Conservation (phyloP, 2,888 invertebrate genomes). For the Xanthorhoe spadicearia region DNA sequence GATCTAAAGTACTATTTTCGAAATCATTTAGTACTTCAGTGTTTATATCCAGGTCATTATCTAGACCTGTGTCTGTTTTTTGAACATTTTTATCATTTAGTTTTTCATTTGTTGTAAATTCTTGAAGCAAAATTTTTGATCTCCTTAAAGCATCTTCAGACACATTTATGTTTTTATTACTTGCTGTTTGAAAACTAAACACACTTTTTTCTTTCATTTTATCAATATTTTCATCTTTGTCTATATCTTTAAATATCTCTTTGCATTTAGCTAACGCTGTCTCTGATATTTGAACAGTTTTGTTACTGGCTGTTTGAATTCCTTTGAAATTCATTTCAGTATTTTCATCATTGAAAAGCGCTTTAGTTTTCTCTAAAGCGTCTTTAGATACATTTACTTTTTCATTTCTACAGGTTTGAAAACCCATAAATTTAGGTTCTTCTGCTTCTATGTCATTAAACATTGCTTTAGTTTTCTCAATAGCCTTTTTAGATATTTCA, state of each 20-base stretch:
- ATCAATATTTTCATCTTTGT: slow-evolving; percentile 6
- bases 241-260: slow-evolving; percentile 44
- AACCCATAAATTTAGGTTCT: slow-evolving; percentile 4
- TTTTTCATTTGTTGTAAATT: slow-evolving; percentile 19
- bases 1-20: slow-evolving; percentile 68
- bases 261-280: slow-evolving; percentile 57
- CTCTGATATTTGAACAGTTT: slow-evolving; percentile 56
- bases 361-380: slow-evolving; percentile 22
- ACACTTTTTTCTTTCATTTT: slow-evolving; percentile 2
- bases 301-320: slow-evolving; percentile 64
- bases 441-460: slow-evolving; percentile 45
- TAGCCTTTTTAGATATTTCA: slow-evolving; percentile 54
- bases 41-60: slow-evolving; percentile 48
- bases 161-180: slow-evolving; percentile 40
- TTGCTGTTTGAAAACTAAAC: slow-evolving; percentile 40
- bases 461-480: slow-evolving; percentile 52
- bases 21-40: slow-evolving; percentile 73
- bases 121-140: slow-evolving; percentile 50
- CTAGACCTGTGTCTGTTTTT: neutral
- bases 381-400: slow-evolving; percentile 23
- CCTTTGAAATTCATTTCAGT: slow-evolving; percentile 34
- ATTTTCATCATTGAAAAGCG: slow-evolving; percentile 20
- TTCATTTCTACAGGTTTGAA: slow-evolving; percentile 27
- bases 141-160: slow-evolving; percentile 46
- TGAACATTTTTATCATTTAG: neutral